phyloP scores from a whole-genome alignment of 2,113 vertebrate species.

The Alosa alosa region DNA sequence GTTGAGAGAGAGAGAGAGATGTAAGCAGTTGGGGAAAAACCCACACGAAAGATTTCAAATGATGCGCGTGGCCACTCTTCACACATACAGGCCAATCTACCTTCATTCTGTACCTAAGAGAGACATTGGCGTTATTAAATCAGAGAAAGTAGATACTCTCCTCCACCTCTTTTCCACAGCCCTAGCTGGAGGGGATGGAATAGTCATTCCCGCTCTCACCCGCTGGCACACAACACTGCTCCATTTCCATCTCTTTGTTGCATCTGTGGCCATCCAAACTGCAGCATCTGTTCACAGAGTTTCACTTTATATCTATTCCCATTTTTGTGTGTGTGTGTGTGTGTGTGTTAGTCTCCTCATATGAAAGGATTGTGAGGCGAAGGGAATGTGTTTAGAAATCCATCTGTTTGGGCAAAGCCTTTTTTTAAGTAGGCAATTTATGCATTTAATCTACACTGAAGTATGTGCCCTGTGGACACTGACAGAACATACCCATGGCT shows the following conservation, averaged over 20 bases:
- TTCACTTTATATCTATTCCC: slow-evolving; percentile 51
- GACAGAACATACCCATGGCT: slow-evolving; percentile 21
- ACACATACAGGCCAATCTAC: slow-evolving; percentile 18
- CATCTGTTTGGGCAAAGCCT: slow-evolving; percentile 43
- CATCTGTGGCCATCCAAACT: slow-evolving; percentile 78
- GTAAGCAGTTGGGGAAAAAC: slow-evolving; percentile 11
- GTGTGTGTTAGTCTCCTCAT: slow-evolving; percentile 43
- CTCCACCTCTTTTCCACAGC: slow-evolving; percentile 32
- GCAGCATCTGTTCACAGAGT: slow-evolving; percentile 72
- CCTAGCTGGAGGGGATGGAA: slow-evolving; percentile 47
- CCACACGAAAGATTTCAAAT: slow-evolving; percentile 21
- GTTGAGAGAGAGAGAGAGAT: background rate
- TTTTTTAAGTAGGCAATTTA: slow-evolving; percentile 36
- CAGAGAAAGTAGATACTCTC: slow-evolving; percentile 31
- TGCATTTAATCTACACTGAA: slow-evolving; percentile 24
- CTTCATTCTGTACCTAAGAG: slow-evolving; percentile 10
- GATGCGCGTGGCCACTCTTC: slow-evolving; percentile 30
- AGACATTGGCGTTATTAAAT: slow-evolving; percentile 31
- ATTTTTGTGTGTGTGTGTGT: background rate
- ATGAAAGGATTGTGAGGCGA: slow-evolving; percentile 23
- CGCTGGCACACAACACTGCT: slow-evolving; percentile 78
- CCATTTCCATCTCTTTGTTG: slow-evolving; percentile 83
- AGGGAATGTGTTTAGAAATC: slow-evolving; percentile 45
- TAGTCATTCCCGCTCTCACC: slow-evolving; percentile 77
- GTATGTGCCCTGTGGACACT: slow-evolving; percentile 21